phyloP scores from a whole-genome alignment of 2,888 invertebrate species.

The Drosophila conformis region DNA sequence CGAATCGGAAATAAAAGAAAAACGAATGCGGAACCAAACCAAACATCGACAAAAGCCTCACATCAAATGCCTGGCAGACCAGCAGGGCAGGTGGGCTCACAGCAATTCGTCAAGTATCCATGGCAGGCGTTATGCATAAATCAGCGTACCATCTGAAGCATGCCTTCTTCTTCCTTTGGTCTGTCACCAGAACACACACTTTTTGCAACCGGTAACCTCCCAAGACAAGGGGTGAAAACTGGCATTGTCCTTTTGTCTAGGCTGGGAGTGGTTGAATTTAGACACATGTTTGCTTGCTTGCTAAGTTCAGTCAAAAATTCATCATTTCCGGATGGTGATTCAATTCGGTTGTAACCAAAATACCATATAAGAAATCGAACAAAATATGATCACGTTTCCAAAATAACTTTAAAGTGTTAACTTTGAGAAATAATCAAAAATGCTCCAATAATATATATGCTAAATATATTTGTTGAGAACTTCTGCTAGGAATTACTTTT shows the following conservation, averaged over 20 bases:
- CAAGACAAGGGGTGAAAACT: background rate
- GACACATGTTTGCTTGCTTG: too few species aligned
- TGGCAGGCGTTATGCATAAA: conserved; percentile 59
- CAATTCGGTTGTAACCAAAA: background rate
- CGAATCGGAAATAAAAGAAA: conserved; percentile 11
- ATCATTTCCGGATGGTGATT: background rate
- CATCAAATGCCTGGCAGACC: conserved; percentile 31
- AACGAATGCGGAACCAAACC: conserved; percentile 16
- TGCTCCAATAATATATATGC: background rate
- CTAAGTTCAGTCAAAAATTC: background rate
- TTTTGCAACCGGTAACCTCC: background rate
- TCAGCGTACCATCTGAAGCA: conserved; percentile 37
- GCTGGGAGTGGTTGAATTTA: background rate
- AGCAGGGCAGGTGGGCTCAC: conserved; percentile 43
- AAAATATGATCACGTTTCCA: too few species aligned
- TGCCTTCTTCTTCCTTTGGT: background rate
- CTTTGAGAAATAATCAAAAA: background rate
- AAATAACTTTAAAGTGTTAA: background rate
- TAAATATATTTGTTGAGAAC: background rate
- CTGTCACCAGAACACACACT: background rate
- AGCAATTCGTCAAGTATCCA: conserved; percentile 27
- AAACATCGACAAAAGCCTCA: conserved; percentile 39
- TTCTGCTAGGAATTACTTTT: background rate
- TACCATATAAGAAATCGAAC: background rate
- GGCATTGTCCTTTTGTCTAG: background rate